Evolutionary conservation across 1,140 invertebrate genomes (phyloP), one percentile per base, ranked within the genome.

Genomic region (Drosophila malerkotliana): DNA sequence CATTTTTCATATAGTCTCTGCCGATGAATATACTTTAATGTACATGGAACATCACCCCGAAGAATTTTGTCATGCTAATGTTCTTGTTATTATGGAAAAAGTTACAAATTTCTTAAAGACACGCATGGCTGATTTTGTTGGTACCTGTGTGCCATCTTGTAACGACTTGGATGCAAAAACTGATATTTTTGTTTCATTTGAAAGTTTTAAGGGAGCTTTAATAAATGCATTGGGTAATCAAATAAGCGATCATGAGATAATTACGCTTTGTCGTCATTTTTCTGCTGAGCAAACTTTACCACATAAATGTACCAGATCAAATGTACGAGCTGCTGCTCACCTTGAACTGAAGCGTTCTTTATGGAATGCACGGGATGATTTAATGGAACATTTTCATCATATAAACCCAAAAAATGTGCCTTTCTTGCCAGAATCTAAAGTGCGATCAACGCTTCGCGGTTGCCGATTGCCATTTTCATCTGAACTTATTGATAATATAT

Each of bases 11-110:
- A 91, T 98, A 3, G 93, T 94, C 9, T 95, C 95, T 34, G 96
- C 97, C 4, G 97, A 98, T 90, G 95, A 97, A 90, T 98, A 97
- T 92, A 95, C 96, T 4, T 92, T 97, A 39, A 93, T 94, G 59
- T 98, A 97, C 87, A 96, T 98, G 97, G 97, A 98, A 91, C 83
- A 94, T 14, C 92, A 97, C 91, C 91, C 74, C 93, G 96, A 94
- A 95, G 79, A 96, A 94, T 97, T 95, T 92, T 93, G 94, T 0
- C 94, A 95, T 92, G 93, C 95, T 3, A 94, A 96, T 80, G 92
- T 94, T 1, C 93, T 93, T 21, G 48, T 94, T 1, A 96, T 97
- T 44, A 93, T 96, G 94, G 92, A 94, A 32, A 96, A 96, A 92
- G 92, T 97, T 14, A 93, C 94, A 15, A 92, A 93, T 37, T 90